Base-by-base conservation (phyloP, 2,113 vertebrate species). In the Varanus salvator region DNA sequence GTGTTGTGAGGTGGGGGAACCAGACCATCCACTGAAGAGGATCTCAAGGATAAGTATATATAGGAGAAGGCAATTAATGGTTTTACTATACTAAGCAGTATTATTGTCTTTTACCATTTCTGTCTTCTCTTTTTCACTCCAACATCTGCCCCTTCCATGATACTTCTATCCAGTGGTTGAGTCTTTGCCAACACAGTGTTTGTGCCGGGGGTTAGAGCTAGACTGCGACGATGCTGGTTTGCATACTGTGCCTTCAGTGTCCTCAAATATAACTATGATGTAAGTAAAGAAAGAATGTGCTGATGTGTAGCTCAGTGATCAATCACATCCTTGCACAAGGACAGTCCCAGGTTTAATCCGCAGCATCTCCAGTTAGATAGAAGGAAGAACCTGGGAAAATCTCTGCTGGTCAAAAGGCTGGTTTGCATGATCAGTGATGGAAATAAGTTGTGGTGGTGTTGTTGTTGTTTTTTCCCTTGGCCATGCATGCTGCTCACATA, bases 231-330 rank as follows among this genome's bases (percentile, higher is more conserved):
- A 93, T 83, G 96, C 97, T 85, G 95, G 97, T 88, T 96, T 99
- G 88, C 96, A 77, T 91, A 93, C 97, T 23, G 90, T 99, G 85
- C 99, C 99, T 0, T 95, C 92, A 1, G 97, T 99, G 91, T 98
- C 99, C 31, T 93, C 98, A 66, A 99, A 99, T 86, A 95, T 99
- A 94, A 99, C 98, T 74, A 93, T 97, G 92, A 98, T 99, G 98
- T 99, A 97, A 99, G 99, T 98, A 95, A 85, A 92, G 94, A 84
- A 92, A 77, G 17, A 19, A 64, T 19, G 21, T 64, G 60, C 60
- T 64, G 60, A 64, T 15, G 2, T 60, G 57, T 64, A 64, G 60
- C 17, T 64, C 60, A 64, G 60, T 3, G 60, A 11, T 19, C 17
- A 3, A 5, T 4, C 60, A 64, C 17, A 64, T 19, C 15, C 5